Evolutionary conservation across 2,113 vertebrate genomes (phyloP), one percentile per base, ranked within the genome.

Genomic region (Agelaius tricolor): DNA sequence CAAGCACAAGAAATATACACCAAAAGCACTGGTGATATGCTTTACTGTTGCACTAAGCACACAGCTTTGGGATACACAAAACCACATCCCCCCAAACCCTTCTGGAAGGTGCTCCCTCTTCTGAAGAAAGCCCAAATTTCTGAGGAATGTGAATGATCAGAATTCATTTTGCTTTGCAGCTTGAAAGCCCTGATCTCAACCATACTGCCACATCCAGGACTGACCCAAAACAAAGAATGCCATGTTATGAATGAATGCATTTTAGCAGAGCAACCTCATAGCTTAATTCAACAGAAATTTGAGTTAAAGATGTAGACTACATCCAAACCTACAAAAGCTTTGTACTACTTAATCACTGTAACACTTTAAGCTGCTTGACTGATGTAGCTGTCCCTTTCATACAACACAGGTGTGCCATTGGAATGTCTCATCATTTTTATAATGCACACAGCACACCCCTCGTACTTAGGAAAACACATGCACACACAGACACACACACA

Each of bases 41-140:
- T 75, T 55, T 1, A n/a, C 16, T 43, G 20, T 24, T 81, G 44
- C 30, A 67, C 33, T 46, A 51, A 63, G n/a, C 26, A 2, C 31
- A 67, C 9, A 47, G 14, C 49, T 68, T 57, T 9, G 9, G 37
- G 24, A 37, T 9, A 57, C 5, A 57, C 3, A 68, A 72, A 90
- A 33, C 2, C n/a, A 57, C 0, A 0, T 7, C 3, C 10, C 24
- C 2, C 6, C 4, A 33, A 27, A 14, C 21, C 21, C 6, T 31
- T 63, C 27, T 41, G 27, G 26, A 26, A 26, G 55, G 10, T 76
- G 21, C 30, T 66, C 10, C 26, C 21, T 62, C 43, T 78, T 51
- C 47, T 59, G 35, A 74, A 46, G 51, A 67, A 62, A 47, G 41
- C n/a, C 6, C 37, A 39, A 9, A 30, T 19, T 91, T 62, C 3